Base-by-base conservation (phyloP, 1,140 invertebrate species). In the Orius insidiosus region DNA sequence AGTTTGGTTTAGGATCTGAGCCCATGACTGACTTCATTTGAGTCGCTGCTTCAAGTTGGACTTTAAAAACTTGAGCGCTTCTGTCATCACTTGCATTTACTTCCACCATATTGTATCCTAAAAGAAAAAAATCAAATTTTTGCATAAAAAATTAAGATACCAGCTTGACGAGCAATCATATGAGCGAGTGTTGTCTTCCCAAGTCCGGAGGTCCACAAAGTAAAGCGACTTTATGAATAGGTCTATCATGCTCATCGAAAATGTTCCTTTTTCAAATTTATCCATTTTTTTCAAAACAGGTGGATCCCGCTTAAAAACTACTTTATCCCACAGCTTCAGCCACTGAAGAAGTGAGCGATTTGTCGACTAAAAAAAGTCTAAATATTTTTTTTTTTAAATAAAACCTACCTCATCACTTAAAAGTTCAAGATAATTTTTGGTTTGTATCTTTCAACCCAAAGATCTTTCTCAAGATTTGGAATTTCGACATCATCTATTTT, bases 141-240 rank as follows among this genome's bases (percentile, higher is more conserved):
- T 24, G 9, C 14, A 46, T 68, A n/a, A n/a, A n/a, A n/a, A n/a
- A n/a, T n/a, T n/a, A n/a, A n/a, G n/a, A n/a, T n/a, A 52, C 72
- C 93, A 39, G 86, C 85, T 67, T 94, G 81, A 53, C 63, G 76
- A 1, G 90, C 89, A 45, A 89, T 74, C 48, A 95, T 69, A 63
- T 95, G 87, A 13, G 92, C 93, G 38, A 97, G 63, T 6, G 93
- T 97, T 5, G 93, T 98, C 70, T 97, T 98, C n/a, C 88, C 30
- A 78, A 64, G 43, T 86, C 87, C 6, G 87, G 87, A 3, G 84
- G 80, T 19, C 86, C 85, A 64, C 74, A 76, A 0, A 88, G 59
- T 30, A 89, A 62, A 2, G 72, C 80, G 47, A 89, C 68, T 69
- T 81, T 80, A 51, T 76, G 68, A 40, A 68, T 57, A 32, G 79